These are phyloP conservation scores for Drosophila neonasuta DNA, from an alignment of 2,888 invertebrate genomes.

Conservation along the genomic window DNA sequence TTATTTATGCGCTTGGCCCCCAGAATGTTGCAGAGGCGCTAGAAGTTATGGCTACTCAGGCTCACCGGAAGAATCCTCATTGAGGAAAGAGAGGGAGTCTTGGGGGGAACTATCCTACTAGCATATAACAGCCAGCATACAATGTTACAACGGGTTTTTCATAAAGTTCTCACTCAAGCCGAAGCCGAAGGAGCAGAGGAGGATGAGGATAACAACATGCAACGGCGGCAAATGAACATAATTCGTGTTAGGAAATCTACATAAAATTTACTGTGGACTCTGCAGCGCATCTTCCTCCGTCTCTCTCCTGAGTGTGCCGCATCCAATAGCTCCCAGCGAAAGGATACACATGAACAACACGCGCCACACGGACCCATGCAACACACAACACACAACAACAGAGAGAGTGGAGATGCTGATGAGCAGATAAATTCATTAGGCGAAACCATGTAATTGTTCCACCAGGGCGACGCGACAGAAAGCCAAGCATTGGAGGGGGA, in stretches of 20 bases:
- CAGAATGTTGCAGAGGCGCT: slow-evolving; percentile 19
- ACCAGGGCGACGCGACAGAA: slow-evolving; percentile 71
- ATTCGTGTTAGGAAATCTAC: slow-evolving; percentile 81
- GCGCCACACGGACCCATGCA: slow-evolving; percentile 42
- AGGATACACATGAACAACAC: slow-evolving; percentile 26
- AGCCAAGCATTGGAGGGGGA: slow-evolving; percentile 9
- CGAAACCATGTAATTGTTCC: slow-evolving; percentile 82
- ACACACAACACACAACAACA: slow-evolving; percentile 14
- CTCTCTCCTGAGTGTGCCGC: slow-evolving; percentile 9
- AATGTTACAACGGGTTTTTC: slow-evolving; percentile 52
- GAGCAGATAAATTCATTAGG: slow-evolving; percentile 82
- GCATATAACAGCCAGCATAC: slow-evolving; percentile 7
- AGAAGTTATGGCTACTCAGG: slow-evolving; percentile 38
- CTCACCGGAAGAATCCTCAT: slow-evolving; percentile 34
- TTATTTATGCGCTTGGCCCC: slow-evolving; percentile 13
- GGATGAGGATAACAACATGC: slow-evolving; percentile 59
- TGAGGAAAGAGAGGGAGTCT: not conserved
- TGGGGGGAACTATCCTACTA: not conserved
- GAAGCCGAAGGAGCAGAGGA: not conserved
- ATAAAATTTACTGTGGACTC: slow-evolving; percentile 77
- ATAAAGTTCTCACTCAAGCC: slow-evolving; percentile 65
- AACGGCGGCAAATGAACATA: slow-evolving; percentile 77
- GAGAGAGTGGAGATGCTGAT: slow-evolving; percentile 73
- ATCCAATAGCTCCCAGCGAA: slow-evolving; percentile 20
- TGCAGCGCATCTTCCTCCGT: slow-evolving; percentile 1